phyloP scores from a whole-genome alignment of 1,140 invertebrate genomes.

The Temnothorax longispinosus region DNA sequence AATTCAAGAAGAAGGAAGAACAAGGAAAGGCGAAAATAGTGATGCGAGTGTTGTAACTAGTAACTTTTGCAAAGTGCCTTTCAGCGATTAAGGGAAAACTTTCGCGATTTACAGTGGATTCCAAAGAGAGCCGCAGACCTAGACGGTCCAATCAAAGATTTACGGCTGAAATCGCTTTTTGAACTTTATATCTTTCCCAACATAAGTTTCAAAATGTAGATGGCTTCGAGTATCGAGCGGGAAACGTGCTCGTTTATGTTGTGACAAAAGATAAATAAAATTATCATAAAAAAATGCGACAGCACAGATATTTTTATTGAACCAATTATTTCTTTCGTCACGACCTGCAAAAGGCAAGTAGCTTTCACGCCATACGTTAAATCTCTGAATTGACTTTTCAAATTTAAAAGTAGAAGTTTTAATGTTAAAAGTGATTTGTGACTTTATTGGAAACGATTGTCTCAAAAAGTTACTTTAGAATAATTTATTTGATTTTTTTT shows the following conservation, averaged over 20 bases:
- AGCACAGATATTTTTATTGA: background rate
- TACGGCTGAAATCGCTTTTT: constrained; percentile 69
- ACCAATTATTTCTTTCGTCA: background rate
- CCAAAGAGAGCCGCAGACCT: constrained; percentile 63
- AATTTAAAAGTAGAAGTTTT: background rate
- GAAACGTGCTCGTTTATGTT: constrained; percentile 4
- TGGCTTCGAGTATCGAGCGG: constrained; percentile 41
- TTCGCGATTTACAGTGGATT: constrained; percentile 75
- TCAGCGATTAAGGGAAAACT: constrained; percentile 73
- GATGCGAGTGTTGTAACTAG: constrained; percentile 59
- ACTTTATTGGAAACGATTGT: background rate
- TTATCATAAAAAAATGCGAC: background rate
- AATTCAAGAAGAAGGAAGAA: background rate
- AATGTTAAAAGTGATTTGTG: background rate
- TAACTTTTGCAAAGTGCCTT: constrained; percentile 71
- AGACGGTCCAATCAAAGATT: constrained; percentile 70
- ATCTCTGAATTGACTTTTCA: background rate
- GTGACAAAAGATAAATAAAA: background rate
- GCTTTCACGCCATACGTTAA: background rate
- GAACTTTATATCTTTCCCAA: constrained; percentile 70
- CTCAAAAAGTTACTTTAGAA: background rate
- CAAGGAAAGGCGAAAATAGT: constrained; percentile 5
- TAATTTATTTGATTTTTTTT: constrained; percentile 3
- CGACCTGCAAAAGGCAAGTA: background rate
- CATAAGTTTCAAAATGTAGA: constrained; percentile 64